phyloP scores from a whole-genome alignment of 2,888 invertebrate genomes.

The Phorcus lineatus region DNA sequence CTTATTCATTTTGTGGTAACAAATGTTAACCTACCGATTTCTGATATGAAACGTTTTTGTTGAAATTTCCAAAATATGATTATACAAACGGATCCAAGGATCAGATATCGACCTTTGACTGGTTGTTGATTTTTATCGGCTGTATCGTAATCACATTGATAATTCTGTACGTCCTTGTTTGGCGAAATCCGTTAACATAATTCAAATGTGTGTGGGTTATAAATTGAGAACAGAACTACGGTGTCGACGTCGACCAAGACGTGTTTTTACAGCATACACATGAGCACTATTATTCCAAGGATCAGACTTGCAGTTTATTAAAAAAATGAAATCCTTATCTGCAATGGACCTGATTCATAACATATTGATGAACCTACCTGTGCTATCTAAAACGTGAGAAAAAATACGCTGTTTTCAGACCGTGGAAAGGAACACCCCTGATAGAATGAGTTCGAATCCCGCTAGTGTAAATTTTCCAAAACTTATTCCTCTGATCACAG shows the following conservation, averaged over 20 bases:
- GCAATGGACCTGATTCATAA: not conserved
- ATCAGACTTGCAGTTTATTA: not conserved
- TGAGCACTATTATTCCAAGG: not conserved
- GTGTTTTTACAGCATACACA: not conserved
- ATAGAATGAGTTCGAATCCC: too few relatives aligned
- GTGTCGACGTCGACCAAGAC: not conserved
- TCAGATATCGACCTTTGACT: not conserved
- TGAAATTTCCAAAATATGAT: not conserved
- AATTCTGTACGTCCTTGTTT: not conserved
- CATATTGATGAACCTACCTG: not conserved
- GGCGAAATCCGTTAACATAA: not conserved
- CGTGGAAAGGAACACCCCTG: too few relatives aligned
- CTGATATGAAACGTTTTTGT: not conserved
- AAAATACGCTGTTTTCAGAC: too few relatives aligned
- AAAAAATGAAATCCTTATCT: not conserved
- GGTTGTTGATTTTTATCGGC: not conserved
- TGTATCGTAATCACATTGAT: not conserved
- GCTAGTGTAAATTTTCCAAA: too few relatives aligned
- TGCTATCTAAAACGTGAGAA: not conserved
- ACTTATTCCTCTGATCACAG: too few relatives aligned
- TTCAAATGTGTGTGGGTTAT: not conserved
- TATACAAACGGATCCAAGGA: not conserved
- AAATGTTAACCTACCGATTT: not conserved
- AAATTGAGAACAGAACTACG: not conserved
- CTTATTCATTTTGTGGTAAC: not conserved